Evolutionary conservation across 2,888 invertebrate species (phyloP).

Genomic region (Isoperla grammatica): DNA sequence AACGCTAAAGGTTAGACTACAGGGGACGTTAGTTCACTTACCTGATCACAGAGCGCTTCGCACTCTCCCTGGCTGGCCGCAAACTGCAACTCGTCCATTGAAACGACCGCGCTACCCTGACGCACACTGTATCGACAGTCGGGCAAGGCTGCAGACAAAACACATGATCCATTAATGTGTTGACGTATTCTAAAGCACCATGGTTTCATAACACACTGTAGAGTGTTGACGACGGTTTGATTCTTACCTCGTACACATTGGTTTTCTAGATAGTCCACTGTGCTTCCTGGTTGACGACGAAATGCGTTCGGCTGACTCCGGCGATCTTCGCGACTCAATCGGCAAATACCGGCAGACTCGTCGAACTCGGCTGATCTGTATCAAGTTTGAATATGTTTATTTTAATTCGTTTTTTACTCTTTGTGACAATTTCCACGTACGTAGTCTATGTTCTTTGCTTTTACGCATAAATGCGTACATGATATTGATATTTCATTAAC

Average conservation of each 20-base stretch:
- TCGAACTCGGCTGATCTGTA: conserved; percentile 48
- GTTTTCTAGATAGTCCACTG: conserved; percentile 50
- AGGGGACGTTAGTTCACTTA: too few relatives aligned
- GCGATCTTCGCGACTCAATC: conserved; percentile 48
- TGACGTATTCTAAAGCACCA: too few relatives aligned
- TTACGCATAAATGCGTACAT: too few relatives aligned
- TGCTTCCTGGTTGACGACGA: conserved; percentile 40
- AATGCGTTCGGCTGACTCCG: conserved; percentile 49
- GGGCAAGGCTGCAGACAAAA: conserved; percentile 39
- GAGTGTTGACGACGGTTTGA: neutral
- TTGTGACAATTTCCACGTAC: too few relatives aligned
- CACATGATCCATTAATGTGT: neutral
- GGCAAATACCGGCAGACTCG: conserved; percentile 43
- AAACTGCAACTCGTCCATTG: conserved; percentile 44
- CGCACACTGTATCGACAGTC: conserved; percentile 43
- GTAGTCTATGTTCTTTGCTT: too few relatives aligned
- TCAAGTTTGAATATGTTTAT: too few relatives aligned
- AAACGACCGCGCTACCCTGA: conserved; percentile 41
- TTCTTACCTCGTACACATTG: conserved; percentile 47
- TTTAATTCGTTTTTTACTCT: too few relatives aligned
- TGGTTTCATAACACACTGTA: too few relatives aligned
- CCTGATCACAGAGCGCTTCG: conserved; percentile 43
- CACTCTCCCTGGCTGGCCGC: conserved; percentile 43
- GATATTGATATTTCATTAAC: too few relatives aligned
- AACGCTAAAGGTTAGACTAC: neutral